Conservation (phyloP, 2,888 invertebrate genomes). For the Ceriagrion tenellum region DNA sequence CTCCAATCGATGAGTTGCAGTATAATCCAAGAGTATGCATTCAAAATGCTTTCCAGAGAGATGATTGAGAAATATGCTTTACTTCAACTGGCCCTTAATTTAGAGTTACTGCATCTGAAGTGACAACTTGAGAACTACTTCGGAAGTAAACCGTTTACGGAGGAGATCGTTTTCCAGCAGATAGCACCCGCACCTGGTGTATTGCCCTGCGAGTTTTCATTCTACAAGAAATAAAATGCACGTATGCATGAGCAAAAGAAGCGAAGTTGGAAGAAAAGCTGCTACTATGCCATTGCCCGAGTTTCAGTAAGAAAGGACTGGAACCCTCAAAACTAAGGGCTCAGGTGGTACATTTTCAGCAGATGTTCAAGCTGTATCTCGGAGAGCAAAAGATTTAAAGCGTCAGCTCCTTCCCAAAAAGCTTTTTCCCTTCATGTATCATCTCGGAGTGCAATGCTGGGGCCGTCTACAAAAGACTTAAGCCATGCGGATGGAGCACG, state of each 20-base stretch:
- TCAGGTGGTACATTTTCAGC: constrained; percentile 35
- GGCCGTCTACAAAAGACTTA: constrained; percentile 9
- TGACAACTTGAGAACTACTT: background rate
- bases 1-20: no score
- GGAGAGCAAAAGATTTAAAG: constrained; percentile 8
- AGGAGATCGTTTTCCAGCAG: background rate
- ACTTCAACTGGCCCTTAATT: background rate
- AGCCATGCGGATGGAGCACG: background rate
- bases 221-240: background rate
- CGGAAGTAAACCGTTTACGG: background rate
- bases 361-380: constrained; percentile 31
- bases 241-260: background rate
- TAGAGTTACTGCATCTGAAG: background rate
- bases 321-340: background rate
- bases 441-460: background rate
- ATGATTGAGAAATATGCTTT: background rate
- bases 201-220: background rate
- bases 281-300: background rate
- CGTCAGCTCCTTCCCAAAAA: background rate
- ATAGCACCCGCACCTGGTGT: background rate
- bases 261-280: background rate
- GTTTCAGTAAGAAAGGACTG: background rate
- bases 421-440: constrained; percentile 19
- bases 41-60: no score
- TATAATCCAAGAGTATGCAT: no score